Conservation (phyloP, 1,140 invertebrate genomes). For the Rhopalosiphum padi region DNA sequence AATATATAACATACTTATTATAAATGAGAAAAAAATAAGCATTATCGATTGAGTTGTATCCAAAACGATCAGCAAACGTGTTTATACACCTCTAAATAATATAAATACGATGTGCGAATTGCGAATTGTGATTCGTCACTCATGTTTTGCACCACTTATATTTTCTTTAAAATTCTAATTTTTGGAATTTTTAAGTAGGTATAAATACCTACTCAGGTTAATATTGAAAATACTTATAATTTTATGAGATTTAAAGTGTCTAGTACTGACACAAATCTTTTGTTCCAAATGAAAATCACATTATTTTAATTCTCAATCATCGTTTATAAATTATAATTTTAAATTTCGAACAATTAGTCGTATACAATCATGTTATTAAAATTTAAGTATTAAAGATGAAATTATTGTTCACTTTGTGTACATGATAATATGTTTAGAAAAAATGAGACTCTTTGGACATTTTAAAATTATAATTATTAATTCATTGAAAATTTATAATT, state of each 20-base stretch:
- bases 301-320: neutral
- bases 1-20: neutral
- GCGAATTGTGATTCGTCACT: neutral
- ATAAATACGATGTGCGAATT: neutral
- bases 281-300: neutral
- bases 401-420: too few relatives aligned
- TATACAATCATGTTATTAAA: too few relatives aligned
- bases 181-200: neutral
- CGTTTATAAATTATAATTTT: too few relatives aligned
- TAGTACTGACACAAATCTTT: neutral
- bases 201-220: neutral
- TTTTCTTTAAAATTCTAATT: neutral
- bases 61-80: neutral
- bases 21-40: neutral
- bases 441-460: neutral
- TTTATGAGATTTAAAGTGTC: neutral
- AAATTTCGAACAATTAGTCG: too few relatives aligned
- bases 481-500: neutral
- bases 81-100: neutral
- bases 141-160: neutral
- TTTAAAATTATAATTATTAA: neutral
- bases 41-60: constrained; percentile 22
- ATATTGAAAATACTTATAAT: neutral
- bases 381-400: too few relatives aligned
- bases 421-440: too few relatives aligned